A percentile compares a stretch with the other conserved stretches of the same genome.
phyloP scores from a whole-genome alignment of 2,797 vertebrate genomes.

The Enteromius afrohamiltoni region DNA sequence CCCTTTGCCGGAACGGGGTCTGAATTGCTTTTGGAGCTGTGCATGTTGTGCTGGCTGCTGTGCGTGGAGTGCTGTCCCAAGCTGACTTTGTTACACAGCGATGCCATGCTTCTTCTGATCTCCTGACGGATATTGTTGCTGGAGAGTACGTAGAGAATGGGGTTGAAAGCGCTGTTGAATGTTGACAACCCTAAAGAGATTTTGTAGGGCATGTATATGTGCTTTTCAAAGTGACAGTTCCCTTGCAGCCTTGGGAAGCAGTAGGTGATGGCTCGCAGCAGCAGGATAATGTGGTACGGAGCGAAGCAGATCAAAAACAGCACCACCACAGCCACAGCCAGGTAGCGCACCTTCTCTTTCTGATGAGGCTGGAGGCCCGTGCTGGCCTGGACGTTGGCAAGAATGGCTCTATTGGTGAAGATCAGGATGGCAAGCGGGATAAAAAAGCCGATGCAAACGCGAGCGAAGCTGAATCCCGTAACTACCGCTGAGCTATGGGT shows the following conservation, averaged over 20 bases:
- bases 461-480: conserved; percentile 73
- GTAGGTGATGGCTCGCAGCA: conserved; percentile 74
- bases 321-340: conserved; percentile 76
- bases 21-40: conserved; percentile 63
- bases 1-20: conserved; percentile 29
- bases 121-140: conserved; percentile 82
- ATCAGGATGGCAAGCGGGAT: conserved; percentile 77
- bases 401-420: conserved; percentile 80
- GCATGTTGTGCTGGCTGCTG: conserved; percentile 63
- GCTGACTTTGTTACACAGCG: conserved; percentile 57
- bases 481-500: conserved; percentile 57
- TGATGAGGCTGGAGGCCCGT: conserved; percentile 69
- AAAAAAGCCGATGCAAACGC: conserved; percentile 82
- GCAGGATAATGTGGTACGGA: conserved; percentile 86
- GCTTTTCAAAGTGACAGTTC: conserved; percentile 70
- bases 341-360: conserved; percentile 78
- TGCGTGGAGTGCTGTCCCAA: conserved; percentile 48
- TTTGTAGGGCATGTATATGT: conserved; percentile 77
- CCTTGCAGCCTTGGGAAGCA: conserved; percentile 53
- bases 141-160: conserved; percentile 86
- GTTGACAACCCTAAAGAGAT: conserved; percentile 85
- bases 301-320: conserved; percentile 89
- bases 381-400: conserved; percentile 74
- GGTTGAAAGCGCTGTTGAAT: conserved; percentile 84
- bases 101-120: conserved; percentile 61